phyloP scores from a whole-genome alignment of 2,113 vertebrate genomes.

The Notiomystis cincta region DNA sequence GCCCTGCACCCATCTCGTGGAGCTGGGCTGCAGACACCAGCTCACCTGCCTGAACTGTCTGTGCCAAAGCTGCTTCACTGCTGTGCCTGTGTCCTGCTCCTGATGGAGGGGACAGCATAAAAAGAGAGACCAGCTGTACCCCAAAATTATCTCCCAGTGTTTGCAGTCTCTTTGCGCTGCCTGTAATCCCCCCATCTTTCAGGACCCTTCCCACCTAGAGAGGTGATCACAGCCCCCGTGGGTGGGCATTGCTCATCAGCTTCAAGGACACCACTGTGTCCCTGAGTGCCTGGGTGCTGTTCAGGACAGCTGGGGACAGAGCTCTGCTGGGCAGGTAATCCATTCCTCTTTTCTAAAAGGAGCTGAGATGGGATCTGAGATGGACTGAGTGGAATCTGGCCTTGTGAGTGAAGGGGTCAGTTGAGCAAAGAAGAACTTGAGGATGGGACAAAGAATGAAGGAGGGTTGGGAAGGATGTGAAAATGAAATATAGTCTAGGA shows the following conservation, averaged over 20 bases:
- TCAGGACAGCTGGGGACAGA: not conserved
- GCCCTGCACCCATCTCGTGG: fast-evolving
- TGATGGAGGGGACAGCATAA: not conserved
- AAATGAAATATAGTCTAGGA: not conserved
- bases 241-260: not conserved
- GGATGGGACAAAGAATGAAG: not conserved
- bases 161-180: not conserved
- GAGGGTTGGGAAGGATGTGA: not conserved
- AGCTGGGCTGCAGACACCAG: not conserved
- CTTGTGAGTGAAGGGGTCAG: not conserved
- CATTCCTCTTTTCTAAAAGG: not conserved
- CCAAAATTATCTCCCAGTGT: not conserved
- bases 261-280: not conserved
- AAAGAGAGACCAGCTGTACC: not conserved
- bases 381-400: not conserved
- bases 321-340: not conserved
- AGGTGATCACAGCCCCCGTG: not conserved
- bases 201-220: not conserved
- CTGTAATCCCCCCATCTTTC: not conserved
- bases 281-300: fast-evolving
- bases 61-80: not conserved
- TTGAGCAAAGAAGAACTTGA: not conserved
- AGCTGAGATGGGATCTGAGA: not conserved
- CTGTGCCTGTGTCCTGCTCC: not conserved
- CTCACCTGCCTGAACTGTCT: not conserved